phyloP scores from a whole-genome alignment of 1,140 invertebrate species.

The Drosophila mauritiana region DNA sequence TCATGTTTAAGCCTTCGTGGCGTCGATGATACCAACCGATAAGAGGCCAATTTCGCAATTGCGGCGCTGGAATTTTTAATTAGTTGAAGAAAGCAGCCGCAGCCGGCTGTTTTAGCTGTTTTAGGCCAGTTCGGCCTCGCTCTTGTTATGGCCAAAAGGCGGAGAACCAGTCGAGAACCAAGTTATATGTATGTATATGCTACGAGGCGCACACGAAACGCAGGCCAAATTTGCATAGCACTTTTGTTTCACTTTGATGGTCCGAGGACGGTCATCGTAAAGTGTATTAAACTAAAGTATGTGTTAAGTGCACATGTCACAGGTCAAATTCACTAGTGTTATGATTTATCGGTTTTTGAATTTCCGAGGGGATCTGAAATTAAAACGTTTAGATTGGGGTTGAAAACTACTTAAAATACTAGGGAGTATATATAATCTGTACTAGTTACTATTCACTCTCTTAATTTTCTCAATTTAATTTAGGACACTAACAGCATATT shows the following conservation, averaged over 20 bases:
- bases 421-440: too few species aligned
- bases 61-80: conserved; percentile 82
- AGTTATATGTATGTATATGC: conserved; percentile 26
- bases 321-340: conserved; percentile 39
- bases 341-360: conserved; percentile 22
- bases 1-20: conserved; percentile 77
- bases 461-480: too few species aligned
- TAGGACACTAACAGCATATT: too few species aligned
- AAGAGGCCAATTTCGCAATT: conserved; percentile 84
- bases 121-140: conserved; percentile 8
- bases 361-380: conserved; percentile 1
- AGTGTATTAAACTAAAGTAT: conserved; percentile 66
- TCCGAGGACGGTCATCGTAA: conserved; percentile 44
- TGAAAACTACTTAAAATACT: background rate
- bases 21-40: conserved; percentile 83
- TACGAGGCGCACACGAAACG: conserved; percentile 47
- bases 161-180: conserved; percentile 26
- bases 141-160: conserved; percentile 33
- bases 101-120: conserved; percentile 12
- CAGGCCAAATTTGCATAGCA: conserved; percentile 59
- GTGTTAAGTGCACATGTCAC: conserved; percentile 64
- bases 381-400: background rate
- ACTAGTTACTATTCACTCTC: too few species aligned
- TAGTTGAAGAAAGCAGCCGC: conserved; percentile 58
- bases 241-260: conserved; percentile 10